Evolutionary conservation across 2,113 vertebrate species (phyloP).

Genomic region (Chionis minor): DNA sequence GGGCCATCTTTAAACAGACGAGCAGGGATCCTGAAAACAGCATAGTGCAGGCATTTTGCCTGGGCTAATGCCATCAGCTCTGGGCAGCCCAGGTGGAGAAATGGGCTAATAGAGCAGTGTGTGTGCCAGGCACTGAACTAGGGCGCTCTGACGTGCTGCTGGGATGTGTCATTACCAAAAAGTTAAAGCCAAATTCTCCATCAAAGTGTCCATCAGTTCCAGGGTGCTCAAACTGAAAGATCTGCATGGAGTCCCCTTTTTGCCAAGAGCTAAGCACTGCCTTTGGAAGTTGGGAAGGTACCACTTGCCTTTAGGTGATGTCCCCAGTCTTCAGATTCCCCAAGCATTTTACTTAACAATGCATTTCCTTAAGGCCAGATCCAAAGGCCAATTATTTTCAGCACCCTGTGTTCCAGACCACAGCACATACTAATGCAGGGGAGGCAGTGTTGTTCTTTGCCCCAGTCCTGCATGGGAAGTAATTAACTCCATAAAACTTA

Average conservation of each 20-base stretch:
- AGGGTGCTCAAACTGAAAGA: no score
- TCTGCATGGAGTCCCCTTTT: neutral
- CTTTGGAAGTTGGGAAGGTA: neutral
- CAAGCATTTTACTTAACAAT: neutral
- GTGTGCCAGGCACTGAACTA: neutral
- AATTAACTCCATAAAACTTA: neutral
- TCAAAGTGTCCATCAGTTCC: neutral
- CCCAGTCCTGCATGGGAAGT: neutral
- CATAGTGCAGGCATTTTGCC: neutral
- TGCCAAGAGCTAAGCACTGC: neutral
- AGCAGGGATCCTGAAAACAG: neutral
- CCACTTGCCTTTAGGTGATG: neutral
- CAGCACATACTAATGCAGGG: no score
- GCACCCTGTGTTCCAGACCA: neutral
- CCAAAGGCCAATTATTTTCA: neutral
- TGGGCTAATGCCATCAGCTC: neutral
- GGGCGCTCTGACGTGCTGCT: neutral
- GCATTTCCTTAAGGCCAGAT: neutral
- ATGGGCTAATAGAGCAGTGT: neutral
- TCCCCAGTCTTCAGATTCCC: no score
- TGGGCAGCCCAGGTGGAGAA: neutral
- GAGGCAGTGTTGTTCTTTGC: neutral
- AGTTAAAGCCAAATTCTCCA: neutral
- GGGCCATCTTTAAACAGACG: neutral
- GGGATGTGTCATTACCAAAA: neutral